Evolutionary conservation across 2,888 invertebrate genomes (phyloP).

Genomic region (Phragmatobia fuliginosa): DNA sequence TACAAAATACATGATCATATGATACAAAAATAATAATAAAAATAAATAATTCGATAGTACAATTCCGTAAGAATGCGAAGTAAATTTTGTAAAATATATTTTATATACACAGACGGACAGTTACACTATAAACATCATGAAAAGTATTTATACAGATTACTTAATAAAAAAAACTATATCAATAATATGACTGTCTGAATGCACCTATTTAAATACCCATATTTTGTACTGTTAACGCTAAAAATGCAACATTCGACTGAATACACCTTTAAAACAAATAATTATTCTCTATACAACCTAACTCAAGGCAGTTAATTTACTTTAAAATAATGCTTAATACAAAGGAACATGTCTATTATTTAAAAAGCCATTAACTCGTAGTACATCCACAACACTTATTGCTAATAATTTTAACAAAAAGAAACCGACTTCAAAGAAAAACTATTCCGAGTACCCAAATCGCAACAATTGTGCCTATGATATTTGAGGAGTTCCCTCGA

Average conservation of each 20-base stretch:
- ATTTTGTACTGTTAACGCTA: constrained; percentile 44
- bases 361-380: constrained; percentile 10
- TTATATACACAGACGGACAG: neutral
- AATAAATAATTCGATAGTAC: neutral
- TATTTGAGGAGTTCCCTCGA: too few relatives aligned
- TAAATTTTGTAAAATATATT: neutral
- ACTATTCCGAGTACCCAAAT: too few relatives aligned
- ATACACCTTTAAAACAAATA: constrained; percentile 1
- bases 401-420: too few relatives aligned
- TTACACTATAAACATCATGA: neutral
- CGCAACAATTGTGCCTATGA: too few relatives aligned
- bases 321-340: neutral
- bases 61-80: neutral
- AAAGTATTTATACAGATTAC: neutral
- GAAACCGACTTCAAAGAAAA: too few relatives aligned
- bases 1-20: neutral
- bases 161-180: constrained; percentile 14
- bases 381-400: constrained; percentile 8
- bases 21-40: neutral
- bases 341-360: neutral
- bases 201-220: constrained; percentile 25
- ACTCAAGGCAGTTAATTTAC: neutral
- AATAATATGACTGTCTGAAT: constrained; percentile 7
- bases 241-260: constrained; percentile 8
- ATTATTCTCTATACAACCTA: constrained; percentile 8